A percentile compares a stretch with the other conserved stretches of the same genome.
Conservation (phyloP, 1,140 invertebrate species). For the Brachionus sp. region DNA sequence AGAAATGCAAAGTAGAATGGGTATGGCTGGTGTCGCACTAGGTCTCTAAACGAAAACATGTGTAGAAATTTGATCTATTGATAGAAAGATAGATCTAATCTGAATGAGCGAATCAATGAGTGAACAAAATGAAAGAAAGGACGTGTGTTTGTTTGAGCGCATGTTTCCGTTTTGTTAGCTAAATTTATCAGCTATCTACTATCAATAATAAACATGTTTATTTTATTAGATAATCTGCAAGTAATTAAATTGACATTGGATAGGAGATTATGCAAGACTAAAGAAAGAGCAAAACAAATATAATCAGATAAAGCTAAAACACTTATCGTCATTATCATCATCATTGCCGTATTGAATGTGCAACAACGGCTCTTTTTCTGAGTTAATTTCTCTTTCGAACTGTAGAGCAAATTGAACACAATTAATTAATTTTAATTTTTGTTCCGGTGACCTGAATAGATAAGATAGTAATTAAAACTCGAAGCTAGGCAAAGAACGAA, state of each 20-base stretch:
- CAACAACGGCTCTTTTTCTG: not conserved
- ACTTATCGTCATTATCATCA: no score
- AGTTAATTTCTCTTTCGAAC: not conserved
- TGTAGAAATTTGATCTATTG: not conserved
- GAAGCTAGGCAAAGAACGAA: not conserved
- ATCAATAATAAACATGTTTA: not conserved
- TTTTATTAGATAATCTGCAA: constrained; percentile 9
- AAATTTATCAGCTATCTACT: not conserved
- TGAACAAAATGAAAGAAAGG: not conserved
- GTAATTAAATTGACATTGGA: constrained; percentile 26
- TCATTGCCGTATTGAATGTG: no score
- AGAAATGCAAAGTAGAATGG: no score
- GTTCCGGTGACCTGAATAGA: constrained; percentile 24
- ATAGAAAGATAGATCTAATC: not conserved
- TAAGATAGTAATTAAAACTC: constrained; percentile 33
- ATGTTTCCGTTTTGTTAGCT: not conserved
- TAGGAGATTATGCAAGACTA: not conserved
- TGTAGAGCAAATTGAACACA: not conserved
- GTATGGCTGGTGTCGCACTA: not conserved
- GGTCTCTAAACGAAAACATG: not conserved
- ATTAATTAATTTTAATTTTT: not conserved
- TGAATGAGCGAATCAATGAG: not conserved
- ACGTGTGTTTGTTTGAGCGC: not conserved
- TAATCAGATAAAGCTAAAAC: not conserved
- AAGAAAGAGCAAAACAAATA: not conserved